phyloP scores from a whole-genome alignment of 2,113 vertebrate genomes.

The Zosterops pallidus region DNA sequence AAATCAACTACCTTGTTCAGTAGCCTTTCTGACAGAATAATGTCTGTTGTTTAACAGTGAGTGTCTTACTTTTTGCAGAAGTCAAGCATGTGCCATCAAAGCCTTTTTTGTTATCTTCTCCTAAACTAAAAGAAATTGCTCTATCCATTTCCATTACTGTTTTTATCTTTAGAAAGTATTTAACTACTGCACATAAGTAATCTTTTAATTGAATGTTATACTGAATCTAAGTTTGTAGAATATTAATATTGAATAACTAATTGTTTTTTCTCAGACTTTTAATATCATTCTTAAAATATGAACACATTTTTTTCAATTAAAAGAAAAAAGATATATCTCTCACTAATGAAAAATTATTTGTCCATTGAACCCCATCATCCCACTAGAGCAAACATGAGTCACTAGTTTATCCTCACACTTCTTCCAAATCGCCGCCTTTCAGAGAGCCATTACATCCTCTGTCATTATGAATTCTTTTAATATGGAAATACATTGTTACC shows the following conservation, averaged over 20 bases:
- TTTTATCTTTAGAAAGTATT: neutral
- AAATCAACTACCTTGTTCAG: neutral
- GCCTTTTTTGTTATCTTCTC: neutral
- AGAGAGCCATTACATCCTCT: neutral
- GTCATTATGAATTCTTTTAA: neutral
- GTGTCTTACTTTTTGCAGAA: neutral
- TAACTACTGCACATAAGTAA: neutral
- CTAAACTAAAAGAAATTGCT: neutral
- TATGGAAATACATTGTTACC: neutral
- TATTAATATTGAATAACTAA: neutral
- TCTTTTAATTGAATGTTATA: neutral
- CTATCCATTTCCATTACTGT: neutral
- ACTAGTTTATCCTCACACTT: neutral
- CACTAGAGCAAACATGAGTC: neutral
- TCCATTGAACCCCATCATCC: neutral
- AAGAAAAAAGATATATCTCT: neutral
- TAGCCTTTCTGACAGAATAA: neutral
- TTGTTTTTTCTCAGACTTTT: neutral
- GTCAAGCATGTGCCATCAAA: neutral
- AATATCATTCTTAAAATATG: neutral
- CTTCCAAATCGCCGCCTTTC: neutral
- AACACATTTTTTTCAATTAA: neutral
- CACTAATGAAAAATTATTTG: neutral
- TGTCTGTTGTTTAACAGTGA: neutral
- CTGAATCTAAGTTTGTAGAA: neutral